Evolutionary conservation across 2,888 invertebrate genomes (phyloP), one percentile per base, ranked within the genome.

Genomic region (Heliconius erato): DNA sequence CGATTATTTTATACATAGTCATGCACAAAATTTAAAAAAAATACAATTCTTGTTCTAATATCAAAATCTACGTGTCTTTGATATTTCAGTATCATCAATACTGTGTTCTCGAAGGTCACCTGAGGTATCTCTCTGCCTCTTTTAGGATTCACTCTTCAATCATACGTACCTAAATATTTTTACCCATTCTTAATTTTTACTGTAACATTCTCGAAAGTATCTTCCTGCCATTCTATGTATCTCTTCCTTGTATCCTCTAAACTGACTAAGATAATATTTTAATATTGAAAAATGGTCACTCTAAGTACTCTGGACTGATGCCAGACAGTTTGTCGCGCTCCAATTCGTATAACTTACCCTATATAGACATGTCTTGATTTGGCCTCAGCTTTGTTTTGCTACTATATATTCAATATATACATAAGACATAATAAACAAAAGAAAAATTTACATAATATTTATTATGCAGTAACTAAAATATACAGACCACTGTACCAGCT

Each of bases 251-350:
- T 63, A 63, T 4, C 0, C 7, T 7, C 3, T 12, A n/a, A 1
- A 12, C 12, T n/a, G 4, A n/a, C 12, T 2, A 63, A n/a, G 11
- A n/a, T n/a, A 72, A 54, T 1, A 54, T 54, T 9, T 54, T 54
- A 54, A 54, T 67, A 68, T 35, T 5, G 14, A 54, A 28, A 49
- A 69, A 76, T 82, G 82, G 79, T 79, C 77, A 54, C 79, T 67
- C 72, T 49, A 63, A n/a, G 16, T 54, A 19, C 40, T 59, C 79
- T 82, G 82, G 83, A 84, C 76, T 26, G 77, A 72, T 79, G 82
- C 83, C 82, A 84, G 83, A 82, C 84, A 74, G 82, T 59, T 80
- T 81, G 74, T 74, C 80, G 84, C 82, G 74, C 28, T 82, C 77
- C 68, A 82, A 77, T 82, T 72, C 71, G 72, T 74, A 82, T 78